A percentile compares a stretch with the other conserved stretches of the same genome.
phyloP scores from a whole-genome alignment of 2,797 vertebrate species.

The Acipenser oxyrinchus region DNA sequence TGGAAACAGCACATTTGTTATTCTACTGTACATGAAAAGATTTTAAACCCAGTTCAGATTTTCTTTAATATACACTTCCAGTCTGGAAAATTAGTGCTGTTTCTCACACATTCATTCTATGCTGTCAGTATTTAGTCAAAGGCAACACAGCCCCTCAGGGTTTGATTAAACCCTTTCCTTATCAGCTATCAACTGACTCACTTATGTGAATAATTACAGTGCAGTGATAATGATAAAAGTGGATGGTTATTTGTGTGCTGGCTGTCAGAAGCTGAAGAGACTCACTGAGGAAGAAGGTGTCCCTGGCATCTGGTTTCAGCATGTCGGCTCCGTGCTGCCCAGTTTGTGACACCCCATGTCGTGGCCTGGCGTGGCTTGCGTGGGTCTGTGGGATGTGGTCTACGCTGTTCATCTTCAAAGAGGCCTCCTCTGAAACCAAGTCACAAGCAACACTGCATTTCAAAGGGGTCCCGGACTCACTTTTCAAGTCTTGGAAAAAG shows the following conservation, averaged over 20 bases:
- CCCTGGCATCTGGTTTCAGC: conserved; percentile 83
- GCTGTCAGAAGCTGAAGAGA: not conserved
- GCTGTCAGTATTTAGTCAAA: not conserved
- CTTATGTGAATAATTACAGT: not conserved
- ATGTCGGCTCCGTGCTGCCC: conserved; percentile 80
- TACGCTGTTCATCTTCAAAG: conserved; percentile 88
- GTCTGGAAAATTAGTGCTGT: too few relatives aligned
- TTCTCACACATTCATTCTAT: too few relatives aligned
- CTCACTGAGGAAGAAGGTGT: conserved; percentile 92
- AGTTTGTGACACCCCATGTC: conserved; percentile 32
- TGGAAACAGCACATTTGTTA: too few relatives aligned
- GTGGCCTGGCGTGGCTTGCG: conserved; percentile 71
- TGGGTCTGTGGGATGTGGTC: conserved; percentile 87
- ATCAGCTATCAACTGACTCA: not conserved
- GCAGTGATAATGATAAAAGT: not conserved
- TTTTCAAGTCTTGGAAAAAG: too few relatives aligned
- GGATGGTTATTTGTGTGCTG: not conserved
- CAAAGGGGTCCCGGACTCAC: not conserved
- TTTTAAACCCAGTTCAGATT: too few relatives aligned
- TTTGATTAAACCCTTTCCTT: not conserved
- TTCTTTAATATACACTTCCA: too few relatives aligned
- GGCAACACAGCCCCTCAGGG: not conserved
- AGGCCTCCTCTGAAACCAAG: conserved; percentile 68
- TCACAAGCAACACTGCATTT: not conserved
- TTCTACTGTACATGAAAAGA: too few relatives aligned